Evolutionary conservation across 2,113 vertebrate genomes (phyloP), one percentile per base, ranked within the genome.

Genomic region (Empidonax traillii): DNA sequence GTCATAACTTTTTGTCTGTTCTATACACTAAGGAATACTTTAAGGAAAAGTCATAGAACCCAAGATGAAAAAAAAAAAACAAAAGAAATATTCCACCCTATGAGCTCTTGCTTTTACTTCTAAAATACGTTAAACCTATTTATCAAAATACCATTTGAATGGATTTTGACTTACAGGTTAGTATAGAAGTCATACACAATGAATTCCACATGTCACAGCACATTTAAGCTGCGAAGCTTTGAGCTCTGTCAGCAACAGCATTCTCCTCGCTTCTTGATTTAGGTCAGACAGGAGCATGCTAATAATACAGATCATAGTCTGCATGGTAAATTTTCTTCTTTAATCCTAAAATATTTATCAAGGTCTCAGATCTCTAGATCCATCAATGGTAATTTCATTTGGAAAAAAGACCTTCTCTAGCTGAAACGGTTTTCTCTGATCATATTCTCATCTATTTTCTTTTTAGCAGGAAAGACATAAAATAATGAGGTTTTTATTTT

Each of bases 241-340:
- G 3, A 91, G 37, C 21, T 90, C 79, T 91, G 35, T 33, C 0
- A 0, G 46, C 30, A 86, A 90, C 71, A 73, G 8, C 30, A 90
- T 91, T 96, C 87, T 94, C 63, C 82, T 94, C 0, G 0, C 35
- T 79, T 86, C 75, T 77, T 6, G 2, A 83, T 94, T 88, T 94
- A 93, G 93, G 93, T 96, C 94, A 96, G 85, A 91, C 93, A 94
- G 81, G 59, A 88, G 65, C 87, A 47, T 90, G 85, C 47, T 94
- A 96, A 91, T 89, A 95, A 80, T 88, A 41, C 16, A 90, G 59
- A 90, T 71, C 63, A 63, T 25, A 93, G 79, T 77, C 90, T 93
- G 82, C 78, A 86, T 77, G 79, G 79, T 61, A 91, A 94, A 83
- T 95, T 80, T 96, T 69, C 46, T 85, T 72, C 63, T 91, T 90